Evolutionary conservation across 2,113 vertebrate species (phyloP).

Genomic region (Ceyx cyanopectus): DNA sequence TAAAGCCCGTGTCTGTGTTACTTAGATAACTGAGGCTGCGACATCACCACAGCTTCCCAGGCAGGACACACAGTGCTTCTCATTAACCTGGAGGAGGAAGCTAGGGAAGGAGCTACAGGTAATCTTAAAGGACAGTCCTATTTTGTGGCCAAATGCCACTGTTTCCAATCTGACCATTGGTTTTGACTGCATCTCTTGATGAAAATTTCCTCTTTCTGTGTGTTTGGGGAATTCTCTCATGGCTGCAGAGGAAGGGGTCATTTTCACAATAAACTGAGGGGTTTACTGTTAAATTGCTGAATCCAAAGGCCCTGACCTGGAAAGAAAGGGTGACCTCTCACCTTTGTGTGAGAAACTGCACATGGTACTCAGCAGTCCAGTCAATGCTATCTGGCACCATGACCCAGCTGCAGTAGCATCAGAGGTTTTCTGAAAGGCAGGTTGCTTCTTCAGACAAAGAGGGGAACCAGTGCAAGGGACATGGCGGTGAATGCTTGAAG

Average conservation of each 20-base stretch:
- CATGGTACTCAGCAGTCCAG: neutral
- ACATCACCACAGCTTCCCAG: neutral
- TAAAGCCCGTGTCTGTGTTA: neutral
- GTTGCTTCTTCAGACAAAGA: fast-evolving
- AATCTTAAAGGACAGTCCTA: neutral
- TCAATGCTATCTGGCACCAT: fast-evolving
- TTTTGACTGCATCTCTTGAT: fast-evolving
- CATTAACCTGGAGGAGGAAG: neutral
- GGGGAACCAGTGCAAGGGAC: neutral
- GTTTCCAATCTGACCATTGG: neutral
- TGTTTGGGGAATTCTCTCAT: neutral
- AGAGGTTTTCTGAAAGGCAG: neutral
- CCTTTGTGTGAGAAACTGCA: neutral
- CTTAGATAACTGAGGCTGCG: neutral
- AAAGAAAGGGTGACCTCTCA: neutral
- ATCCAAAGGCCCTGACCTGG: neutral
- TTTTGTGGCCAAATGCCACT: neutral
- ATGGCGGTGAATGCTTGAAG: neutral
- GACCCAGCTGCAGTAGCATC: neutral
- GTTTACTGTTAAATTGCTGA: neutral
- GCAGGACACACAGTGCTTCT: neutral
- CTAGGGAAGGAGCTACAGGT: neutral
- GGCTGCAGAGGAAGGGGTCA: neutral
- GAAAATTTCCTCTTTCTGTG: neutral
- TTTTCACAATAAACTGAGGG: neutral